Conservation (phyloP, 1,140 invertebrate genomes). For the Lepidurus apus region DNA sequence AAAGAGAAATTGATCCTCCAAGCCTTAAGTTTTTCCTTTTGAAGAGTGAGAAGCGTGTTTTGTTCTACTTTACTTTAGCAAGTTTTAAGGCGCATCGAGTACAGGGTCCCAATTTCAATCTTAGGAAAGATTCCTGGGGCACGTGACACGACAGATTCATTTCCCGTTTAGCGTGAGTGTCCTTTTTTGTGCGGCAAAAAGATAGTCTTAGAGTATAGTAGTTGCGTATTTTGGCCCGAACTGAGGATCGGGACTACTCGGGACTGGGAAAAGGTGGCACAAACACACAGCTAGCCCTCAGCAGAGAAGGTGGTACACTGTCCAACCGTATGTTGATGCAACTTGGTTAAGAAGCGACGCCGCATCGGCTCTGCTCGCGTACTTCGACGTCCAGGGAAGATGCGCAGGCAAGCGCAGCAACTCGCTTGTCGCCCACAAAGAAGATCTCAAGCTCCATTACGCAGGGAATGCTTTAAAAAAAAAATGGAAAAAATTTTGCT, state of each 20-base stretch:
- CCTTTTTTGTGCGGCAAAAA: not conserved
- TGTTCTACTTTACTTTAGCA: too few species aligned
- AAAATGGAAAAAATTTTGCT: not conserved
- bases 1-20: not conserved
- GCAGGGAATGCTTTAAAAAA: not conserved
- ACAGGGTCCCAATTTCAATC: not conserved
- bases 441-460: conserved; percentile 19
- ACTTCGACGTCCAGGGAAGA: not conserved
- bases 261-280: not conserved
- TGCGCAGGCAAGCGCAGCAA: not conserved
- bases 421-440: conserved; percentile 12
- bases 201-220: not conserved
- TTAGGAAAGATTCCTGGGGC: not conserved
- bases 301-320: conserved; percentile 5
- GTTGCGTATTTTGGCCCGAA: not conserved
- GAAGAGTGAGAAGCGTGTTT: too few species aligned
- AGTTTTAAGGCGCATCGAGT: too few species aligned
- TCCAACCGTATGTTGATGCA: not conserved
- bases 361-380: not conserved
- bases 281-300: conserved; percentile 8
- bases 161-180: not conserved
- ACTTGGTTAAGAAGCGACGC: conserved; percentile 8
- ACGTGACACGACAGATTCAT: not conserved
- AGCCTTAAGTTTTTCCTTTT: not conserved
- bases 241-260: not conserved